Conservation (phyloP, 2,113 vertebrate genomes). For the Microtus montanus region DNA sequence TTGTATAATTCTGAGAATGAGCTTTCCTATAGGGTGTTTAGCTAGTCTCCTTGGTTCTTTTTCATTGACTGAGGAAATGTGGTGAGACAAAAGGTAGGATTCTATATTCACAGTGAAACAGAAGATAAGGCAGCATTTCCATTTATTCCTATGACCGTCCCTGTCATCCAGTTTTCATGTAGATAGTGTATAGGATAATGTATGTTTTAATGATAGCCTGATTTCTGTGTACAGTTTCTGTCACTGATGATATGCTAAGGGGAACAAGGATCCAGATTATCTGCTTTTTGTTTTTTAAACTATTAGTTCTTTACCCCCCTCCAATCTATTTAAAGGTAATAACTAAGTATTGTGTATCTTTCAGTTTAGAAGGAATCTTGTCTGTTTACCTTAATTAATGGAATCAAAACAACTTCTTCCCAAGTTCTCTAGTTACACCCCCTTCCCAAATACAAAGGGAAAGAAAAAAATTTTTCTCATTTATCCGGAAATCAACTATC, state of each 20-base stretch:
- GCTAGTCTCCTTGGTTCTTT: neutral
- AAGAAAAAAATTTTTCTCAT: neutral
- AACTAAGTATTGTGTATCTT: neutral
- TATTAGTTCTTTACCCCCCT: neutral
- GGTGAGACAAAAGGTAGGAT: neutral
- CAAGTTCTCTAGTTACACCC: neutral
- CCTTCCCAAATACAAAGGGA: neutral
- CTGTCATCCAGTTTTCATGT: neutral
- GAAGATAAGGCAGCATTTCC: neutral
- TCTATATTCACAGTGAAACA: neutral
- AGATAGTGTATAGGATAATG: neutral
- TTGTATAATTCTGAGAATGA: constrained; percentile 47
- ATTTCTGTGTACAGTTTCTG: neutral
- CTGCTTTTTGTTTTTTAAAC: neutral
- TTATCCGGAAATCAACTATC: neutral
- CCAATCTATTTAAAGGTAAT: neutral
- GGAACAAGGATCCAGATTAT: constrained; percentile 2
- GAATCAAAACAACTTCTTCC: neutral
- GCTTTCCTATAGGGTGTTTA: neutral
- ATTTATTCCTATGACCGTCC: neutral
- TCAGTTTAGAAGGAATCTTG: constrained; percentile 11
- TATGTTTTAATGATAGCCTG: neutral
- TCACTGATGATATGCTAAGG: neutral
- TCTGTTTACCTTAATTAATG: neutral
- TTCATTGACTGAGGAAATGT: neutral